Evolutionary conservation across 2,797 vertebrate species (phyloP).

Genomic region (Tokudaia tokunoshimensis): DNA sequence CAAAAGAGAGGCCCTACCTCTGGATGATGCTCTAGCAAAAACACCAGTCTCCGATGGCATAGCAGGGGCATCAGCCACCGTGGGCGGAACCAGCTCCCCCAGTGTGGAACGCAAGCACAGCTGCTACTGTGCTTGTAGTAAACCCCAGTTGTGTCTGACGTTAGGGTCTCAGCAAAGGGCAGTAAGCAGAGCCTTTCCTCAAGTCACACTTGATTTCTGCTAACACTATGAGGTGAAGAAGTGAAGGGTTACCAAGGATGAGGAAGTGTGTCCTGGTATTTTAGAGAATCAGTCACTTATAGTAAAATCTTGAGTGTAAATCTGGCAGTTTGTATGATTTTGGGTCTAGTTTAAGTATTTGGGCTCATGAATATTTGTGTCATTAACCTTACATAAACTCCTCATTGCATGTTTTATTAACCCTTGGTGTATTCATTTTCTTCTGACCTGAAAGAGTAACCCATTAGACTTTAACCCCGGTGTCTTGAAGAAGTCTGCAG

Average conservation of each 20-base stretch:
- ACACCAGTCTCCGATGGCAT: neutral
- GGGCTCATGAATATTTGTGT: conserved; percentile 80
- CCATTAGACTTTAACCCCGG: conserved; percentile 97
- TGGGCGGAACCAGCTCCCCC: no score
- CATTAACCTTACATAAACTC: conserved; percentile 88
- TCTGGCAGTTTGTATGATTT: conserved; percentile 49
- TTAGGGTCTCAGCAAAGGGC: neutral
- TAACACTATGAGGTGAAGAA: neutral
- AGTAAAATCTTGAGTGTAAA: conserved; percentile 54
- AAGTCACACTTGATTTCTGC: conserved; percentile 11
- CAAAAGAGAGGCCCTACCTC: neutral
- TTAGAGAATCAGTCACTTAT: neutral
- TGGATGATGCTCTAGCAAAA: neutral
- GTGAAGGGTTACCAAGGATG: neutral
- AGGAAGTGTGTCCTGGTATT: neutral
- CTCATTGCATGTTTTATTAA: conserved; percentile 94
- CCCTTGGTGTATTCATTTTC: conserved; percentile 93
- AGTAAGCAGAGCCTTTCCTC: conserved; percentile 17
- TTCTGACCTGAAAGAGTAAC: conserved; percentile 96
- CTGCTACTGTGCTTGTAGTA: neutral
- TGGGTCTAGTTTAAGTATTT: conserved; percentile 63
- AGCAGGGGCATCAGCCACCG: neutral
- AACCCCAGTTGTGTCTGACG: neutral
- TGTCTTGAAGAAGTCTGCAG: conserved; percentile 94
- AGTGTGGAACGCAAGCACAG: neutral